These are phyloP conservation scores for Drosophila persimilis DNA, from an alignment of 1,140 invertebrate species.

Conservation along the genomic window DNA sequence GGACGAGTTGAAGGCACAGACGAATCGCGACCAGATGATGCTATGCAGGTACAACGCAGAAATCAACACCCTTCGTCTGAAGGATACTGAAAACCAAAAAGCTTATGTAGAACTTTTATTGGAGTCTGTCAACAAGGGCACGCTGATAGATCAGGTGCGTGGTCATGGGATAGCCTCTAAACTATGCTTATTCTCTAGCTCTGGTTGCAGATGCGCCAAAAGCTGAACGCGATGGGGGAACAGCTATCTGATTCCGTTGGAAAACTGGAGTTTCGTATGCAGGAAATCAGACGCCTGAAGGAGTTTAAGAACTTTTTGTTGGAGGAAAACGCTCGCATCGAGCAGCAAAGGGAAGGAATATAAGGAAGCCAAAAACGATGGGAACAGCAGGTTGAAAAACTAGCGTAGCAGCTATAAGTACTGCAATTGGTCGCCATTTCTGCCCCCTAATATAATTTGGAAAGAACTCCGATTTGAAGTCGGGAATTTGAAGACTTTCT, in stretches of 20 bases:
- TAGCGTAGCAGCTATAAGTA: too few relatives aligned
- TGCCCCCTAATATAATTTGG: conserved; percentile 38
- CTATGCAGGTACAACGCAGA: not conserved
- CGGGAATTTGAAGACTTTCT: too few relatives aligned
- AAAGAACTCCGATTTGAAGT: too few relatives aligned
- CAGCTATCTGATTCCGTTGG: conserved; percentile 84
- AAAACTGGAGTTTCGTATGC: conserved; percentile 85
- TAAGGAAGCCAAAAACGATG: too few relatives aligned
- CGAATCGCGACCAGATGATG: too few relatives aligned
- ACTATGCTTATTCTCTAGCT: not conserved
- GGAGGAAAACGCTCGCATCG: conserved; percentile 83
- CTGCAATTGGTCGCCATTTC: conserved; percentile 13
- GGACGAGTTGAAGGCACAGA: conserved; percentile 23
- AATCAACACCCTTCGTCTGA: conserved; percentile 8
- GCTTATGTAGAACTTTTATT: conserved; percentile 35
- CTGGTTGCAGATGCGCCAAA: conserved; percentile 83
- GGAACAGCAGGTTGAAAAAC: too few relatives aligned
- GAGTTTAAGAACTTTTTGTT: conserved; percentile 86
- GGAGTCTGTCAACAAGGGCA: conserved; percentile 43
- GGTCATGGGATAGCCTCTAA: too few relatives aligned
- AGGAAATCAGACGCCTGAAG: conserved; percentile 85
- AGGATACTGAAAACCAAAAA: conserved; percentile 18
- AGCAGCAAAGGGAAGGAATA: too few relatives aligned
- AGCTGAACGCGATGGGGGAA: conserved; percentile 84
- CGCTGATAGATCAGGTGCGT: conserved; percentile 50